Conservation (phyloP, 2,888 invertebrate genomes). For the Arrhopalites spinosus region DNA sequence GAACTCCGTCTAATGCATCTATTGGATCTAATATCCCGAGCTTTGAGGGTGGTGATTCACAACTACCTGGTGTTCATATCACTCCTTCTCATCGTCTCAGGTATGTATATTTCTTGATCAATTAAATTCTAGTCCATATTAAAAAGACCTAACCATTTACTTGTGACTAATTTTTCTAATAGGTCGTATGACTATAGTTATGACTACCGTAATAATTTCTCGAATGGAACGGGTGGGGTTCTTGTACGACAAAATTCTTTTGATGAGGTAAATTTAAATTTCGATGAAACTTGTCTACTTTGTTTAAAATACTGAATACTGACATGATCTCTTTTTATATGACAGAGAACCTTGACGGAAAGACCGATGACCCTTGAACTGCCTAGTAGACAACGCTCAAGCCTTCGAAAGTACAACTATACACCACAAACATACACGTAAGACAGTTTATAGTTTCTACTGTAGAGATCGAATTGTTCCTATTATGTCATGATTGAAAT, state of each 20-base stretch:
- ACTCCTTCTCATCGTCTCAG: constrained; percentile 60
- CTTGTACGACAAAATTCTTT: constrained; percentile 57
- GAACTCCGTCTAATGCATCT: constrained; percentile 76
- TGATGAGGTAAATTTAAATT: constrained; percentile 39
- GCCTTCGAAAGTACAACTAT: constrained; percentile 73
- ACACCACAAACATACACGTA: no score
- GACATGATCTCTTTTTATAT: no score
- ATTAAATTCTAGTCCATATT: no score
- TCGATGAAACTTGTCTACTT: no score
- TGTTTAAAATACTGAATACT: no score
- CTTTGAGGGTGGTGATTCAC: constrained; percentile 64
- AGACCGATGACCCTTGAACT: constrained; percentile 67
- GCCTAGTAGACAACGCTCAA: constrained; percentile 74
- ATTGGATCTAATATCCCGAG: constrained; percentile 65
- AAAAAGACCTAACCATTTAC: neutral
- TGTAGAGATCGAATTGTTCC: no score
- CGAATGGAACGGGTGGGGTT: constrained; percentile 47
- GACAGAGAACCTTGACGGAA: constrained; percentile 60
- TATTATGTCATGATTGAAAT: no score
- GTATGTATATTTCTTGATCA: constrained; percentile 22
- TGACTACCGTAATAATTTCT: constrained; percentile 43
- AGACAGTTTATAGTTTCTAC: no score
- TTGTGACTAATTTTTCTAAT: neutral
- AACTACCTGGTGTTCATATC: constrained; percentile 42
- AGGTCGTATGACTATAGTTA: constrained; percentile 43